phyloP scores from a whole-genome alignment of 2,113 vertebrate genomes.

The Mobula birostris region DNA sequence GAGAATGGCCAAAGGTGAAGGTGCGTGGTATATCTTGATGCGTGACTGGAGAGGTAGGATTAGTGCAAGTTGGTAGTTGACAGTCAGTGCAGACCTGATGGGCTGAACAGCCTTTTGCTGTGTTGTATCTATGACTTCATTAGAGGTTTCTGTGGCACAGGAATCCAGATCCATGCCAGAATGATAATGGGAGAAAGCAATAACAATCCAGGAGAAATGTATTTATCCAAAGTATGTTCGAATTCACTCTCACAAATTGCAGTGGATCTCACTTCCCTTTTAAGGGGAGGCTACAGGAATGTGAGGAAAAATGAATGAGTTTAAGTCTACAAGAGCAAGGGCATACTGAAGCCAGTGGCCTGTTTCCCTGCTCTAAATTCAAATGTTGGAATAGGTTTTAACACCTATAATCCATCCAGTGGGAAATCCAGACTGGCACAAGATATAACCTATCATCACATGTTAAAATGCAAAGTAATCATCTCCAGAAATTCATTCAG shows the following conservation, averaged over 20 bases:
- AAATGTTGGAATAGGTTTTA: too few relatives aligned
- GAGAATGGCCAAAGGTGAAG: too few relatives aligned
- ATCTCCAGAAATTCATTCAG: background rate
- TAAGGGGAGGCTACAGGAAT: background rate
- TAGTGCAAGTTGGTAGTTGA: too few relatives aligned
- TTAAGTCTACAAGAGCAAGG: background rate
- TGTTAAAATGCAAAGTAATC: background rate
- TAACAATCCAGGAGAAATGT: background rate
- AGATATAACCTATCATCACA: background rate
- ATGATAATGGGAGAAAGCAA: too few relatives aligned
- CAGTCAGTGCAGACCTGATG: too few relatives aligned
- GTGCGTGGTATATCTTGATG: too few relatives aligned
- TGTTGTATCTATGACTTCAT: too few relatives aligned
- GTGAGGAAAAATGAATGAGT: background rate
- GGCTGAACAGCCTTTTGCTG: too few relatives aligned
- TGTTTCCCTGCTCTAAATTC: background rate
- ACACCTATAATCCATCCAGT: background rate
- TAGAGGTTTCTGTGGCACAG: too few relatives aligned
- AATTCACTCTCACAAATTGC: background rate
- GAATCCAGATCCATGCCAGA: background rate
- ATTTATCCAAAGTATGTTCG: background rate
- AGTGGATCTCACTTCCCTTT: background rate
- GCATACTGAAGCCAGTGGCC: background rate
- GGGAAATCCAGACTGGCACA: background rate
- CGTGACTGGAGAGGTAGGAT: too few relatives aligned